Conservation (phyloP, 2,797 vertebrate species). For the Uromys caudimaculatus region DNA sequence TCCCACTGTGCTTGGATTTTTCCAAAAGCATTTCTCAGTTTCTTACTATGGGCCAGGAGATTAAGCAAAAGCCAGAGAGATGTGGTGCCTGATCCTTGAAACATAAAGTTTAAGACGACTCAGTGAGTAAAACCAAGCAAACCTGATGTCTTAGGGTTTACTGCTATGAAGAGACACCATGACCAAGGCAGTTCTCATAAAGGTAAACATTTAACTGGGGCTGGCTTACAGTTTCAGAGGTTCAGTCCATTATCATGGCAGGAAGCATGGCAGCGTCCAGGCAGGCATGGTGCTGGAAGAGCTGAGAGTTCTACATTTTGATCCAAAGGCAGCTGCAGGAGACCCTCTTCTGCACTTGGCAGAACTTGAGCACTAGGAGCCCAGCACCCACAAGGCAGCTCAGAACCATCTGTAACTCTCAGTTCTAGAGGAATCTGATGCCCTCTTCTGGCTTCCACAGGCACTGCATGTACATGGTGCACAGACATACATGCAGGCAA, state of each 20-base stretch:
- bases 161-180: not conserved
- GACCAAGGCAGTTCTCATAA: not conserved
- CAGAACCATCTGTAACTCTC: not conserved
- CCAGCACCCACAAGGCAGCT: not conserved
- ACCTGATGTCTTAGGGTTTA: not conserved
- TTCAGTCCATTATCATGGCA: not conserved
- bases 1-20: not conserved
- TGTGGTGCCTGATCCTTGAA: constrained; percentile 4
- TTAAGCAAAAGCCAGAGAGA: constrained; percentile 32
- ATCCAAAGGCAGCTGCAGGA: not conserved
- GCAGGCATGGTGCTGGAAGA: not conserved
- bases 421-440: not conserved
- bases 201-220: not conserved
- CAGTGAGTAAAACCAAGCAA: not conserved
- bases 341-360: not conserved
- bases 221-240: not conserved
- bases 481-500: not conserved
- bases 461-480: not conserved
- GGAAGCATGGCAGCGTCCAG: not conserved
- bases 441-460: not conserved
- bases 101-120: not conserved
- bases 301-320: not conserved
- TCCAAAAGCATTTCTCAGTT: constrained; percentile 47
- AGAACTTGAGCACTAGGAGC: not conserved
- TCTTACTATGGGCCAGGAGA: not conserved